Evolutionary conservation across 1,140 invertebrate species (phyloP).

Genomic region (Paracyclopina nana): DNA sequence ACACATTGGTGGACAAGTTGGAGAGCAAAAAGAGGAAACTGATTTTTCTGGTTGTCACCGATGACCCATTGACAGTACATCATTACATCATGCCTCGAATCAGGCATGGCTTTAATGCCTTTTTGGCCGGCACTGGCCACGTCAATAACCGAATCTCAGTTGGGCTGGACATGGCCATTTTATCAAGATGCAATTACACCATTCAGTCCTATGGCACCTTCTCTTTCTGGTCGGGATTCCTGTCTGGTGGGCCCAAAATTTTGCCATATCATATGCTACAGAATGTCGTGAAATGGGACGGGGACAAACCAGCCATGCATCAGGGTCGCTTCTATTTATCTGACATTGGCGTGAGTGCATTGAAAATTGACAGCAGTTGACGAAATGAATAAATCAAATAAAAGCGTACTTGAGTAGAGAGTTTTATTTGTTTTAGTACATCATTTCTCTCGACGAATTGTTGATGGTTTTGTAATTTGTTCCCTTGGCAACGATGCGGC

Average conservation of each 20-base stretch:
- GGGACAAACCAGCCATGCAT: too few species aligned
- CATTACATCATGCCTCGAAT: conserved; percentile 21
- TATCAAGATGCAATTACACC: conserved; percentile 41
- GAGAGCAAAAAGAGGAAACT: too few species aligned
- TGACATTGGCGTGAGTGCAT: too few species aligned
- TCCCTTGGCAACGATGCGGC: too few species aligned
- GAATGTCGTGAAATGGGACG: too few species aligned
- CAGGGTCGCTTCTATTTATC: too few species aligned
- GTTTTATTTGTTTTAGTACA: too few species aligned
- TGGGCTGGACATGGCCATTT: conserved; percentile 39
- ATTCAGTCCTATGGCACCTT: conserved; percentile 48
- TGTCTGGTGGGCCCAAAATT: conserved; percentile 31
- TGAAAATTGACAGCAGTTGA: too few species aligned
- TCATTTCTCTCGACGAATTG: too few species aligned
- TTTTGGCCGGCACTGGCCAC: conserved; percentile 16
- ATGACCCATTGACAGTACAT: conserved; percentile 39
- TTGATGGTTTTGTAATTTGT: too few species aligned
- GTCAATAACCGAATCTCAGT: conserved; percentile 20
- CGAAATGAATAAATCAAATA: too few species aligned
- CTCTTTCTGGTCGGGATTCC: conserved; percentile 42
- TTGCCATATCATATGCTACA: not conserved
- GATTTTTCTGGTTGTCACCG: conserved; percentile 38
- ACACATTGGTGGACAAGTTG: conserved; percentile 20
- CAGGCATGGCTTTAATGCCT: conserved; percentile 27
- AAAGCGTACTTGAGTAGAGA: too few species aligned